phyloP scores from a whole-genome alignment of 2,888 invertebrate genomes.

The Cylindroiulus punctatus region DNA sequence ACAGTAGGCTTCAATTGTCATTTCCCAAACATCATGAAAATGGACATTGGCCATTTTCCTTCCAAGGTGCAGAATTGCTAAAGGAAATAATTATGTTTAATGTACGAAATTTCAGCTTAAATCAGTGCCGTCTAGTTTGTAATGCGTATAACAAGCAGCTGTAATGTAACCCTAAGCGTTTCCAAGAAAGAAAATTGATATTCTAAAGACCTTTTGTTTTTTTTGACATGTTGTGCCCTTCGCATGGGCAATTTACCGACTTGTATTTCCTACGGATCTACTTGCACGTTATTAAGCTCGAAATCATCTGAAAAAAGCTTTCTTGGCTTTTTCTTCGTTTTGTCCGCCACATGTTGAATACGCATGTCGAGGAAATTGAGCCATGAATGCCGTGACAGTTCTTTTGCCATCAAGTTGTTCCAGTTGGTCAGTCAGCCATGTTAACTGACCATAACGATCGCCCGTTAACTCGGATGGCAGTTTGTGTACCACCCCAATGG shows the following conservation, averaged over 20 bases:
- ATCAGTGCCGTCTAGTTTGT: too few species aligned
- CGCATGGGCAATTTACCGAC: neutral
- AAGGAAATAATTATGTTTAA: too few species aligned
- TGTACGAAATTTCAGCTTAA: too few species aligned
- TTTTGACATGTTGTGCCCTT: too few species aligned
- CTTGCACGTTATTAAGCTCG: conserved; percentile 15
- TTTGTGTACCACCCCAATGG: conserved; percentile 34
- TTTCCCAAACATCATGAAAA: too few species aligned
- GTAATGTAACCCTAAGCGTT: too few species aligned
- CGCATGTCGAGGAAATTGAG: conserved; percentile 34
- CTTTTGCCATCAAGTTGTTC: conserved; percentile 28
- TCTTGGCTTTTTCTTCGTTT: neutral
- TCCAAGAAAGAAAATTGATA: too few species aligned
- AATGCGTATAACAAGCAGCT: too few species aligned
- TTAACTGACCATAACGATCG: conserved; percentile 42
- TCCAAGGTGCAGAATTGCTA: too few species aligned
- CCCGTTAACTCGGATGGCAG: conserved; percentile 33
- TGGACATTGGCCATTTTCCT: too few species aligned
- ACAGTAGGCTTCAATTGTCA: too few species aligned
- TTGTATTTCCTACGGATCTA: neutral
- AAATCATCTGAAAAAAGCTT: neutral
- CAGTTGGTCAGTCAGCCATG: conserved; percentile 42
- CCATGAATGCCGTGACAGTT: conserved; percentile 33
- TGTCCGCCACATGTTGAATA: conserved; percentile 36
- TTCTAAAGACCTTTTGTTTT: too few species aligned